Evolutionary conservation across 2,113 vertebrate genomes (phyloP), one percentile per base, ranked within the genome.

Genomic region (Psophia crepitans): DNA sequence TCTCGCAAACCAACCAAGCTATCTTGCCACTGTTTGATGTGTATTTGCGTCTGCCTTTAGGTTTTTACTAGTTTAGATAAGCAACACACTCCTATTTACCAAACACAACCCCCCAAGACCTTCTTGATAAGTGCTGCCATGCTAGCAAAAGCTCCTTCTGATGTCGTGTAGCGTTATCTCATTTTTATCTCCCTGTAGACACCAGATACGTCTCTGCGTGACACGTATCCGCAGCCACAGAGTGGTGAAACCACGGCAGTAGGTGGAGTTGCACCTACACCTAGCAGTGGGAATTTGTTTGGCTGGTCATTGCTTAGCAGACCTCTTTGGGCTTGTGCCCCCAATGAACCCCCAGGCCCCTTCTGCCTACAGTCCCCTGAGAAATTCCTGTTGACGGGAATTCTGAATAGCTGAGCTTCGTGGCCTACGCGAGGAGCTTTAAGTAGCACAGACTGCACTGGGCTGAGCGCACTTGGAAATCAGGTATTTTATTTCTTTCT

Each of bases 321-420:
- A 76, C 4, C 11, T 84, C 33, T 56, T 79, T 12, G 35, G 18
- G 12, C 2, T 69, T 63, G 14, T 43, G 18, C 28, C 8, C 30
- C 19, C 39, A 79, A 0, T 1, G 8, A 79, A 30, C 4, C 3
- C 17, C 4, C 27, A 70, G 35, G 24, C 5, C 3, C 19, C 24
- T 79, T 51, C 44, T 70, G 16, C 32, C 19, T 64, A 3, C 0
- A 1, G 6, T 54, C 7, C 14, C 18, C 11, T 71, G 14, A 71
- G 30, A 85, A 87, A 79, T 37, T 76, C 43, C 39, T 21, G 8
- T 44, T 74, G 60, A 70, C 26, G 21, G 51, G 51, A 28, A 53
- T 53, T 53, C 26, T 28, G 26, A 53, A 53, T 27, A 49, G 15
- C n/a, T 71, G 69, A n/a, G 18, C 28, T 58, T 58, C 23, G 33